These are phyloP conservation scores for Nothobranchius kuhntae DNA, from an alignment of 2,113 vertebrate species.

Conservation along the genomic window DNA sequence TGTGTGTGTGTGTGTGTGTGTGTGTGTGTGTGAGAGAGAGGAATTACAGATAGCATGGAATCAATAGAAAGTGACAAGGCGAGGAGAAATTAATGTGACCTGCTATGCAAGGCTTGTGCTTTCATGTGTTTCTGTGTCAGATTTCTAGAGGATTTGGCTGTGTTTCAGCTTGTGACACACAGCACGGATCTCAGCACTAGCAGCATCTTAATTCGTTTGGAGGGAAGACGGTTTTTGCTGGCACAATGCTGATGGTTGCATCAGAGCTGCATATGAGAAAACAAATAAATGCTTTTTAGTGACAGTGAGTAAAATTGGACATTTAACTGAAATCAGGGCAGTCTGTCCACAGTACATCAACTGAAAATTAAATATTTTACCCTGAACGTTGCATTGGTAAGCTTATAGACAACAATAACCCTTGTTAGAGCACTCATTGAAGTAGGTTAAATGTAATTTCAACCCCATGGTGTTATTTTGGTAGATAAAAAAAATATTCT, in stretches of 20 bases:
- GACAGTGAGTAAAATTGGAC: not conserved
- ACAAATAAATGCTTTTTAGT: not conserved
- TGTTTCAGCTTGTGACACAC: constrained; percentile 14
- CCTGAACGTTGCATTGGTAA: not conserved
- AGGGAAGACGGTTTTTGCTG: constrained; percentile 1
- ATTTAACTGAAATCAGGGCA: not conserved
- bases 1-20: not conserved
- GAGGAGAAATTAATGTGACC: not conserved
- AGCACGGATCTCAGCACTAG: not conserved
- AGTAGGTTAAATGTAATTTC: too few species aligned
- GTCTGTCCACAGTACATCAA: not conserved
- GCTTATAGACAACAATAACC: too few species aligned
- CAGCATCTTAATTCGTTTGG: not conserved
- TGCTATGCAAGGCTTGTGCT: not conserved
- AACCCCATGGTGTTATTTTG: too few species aligned
- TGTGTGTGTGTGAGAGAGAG: constrained; percentile 7
- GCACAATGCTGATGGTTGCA: not conserved
- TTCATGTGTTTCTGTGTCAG: constrained; percentile 23
- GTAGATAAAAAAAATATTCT: too few species aligned
- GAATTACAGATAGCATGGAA: constrained; percentile 1
- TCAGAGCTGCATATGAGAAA: too few species aligned
- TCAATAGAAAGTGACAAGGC: not conserved
- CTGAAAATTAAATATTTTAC: not conserved
- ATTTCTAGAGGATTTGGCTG: constrained; percentile 14
- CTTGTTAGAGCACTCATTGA: too few species aligned